Evolutionary conservation across 1,140 invertebrate species (phyloP), one percentile per base, ranked within the genome.

Genomic region (Antheraea mylitta): DNA sequence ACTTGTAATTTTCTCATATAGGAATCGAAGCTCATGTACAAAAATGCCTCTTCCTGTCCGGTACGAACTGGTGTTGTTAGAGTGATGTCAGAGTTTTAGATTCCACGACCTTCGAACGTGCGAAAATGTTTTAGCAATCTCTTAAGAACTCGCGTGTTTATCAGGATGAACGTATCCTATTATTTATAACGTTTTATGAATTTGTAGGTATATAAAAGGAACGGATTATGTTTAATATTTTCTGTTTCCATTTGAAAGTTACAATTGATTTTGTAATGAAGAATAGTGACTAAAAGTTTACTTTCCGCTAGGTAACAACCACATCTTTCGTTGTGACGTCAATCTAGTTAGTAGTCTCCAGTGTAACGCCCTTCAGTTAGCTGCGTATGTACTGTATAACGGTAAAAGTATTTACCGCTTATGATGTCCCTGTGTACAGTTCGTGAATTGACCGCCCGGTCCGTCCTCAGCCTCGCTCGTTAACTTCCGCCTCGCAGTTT

Each of bases 381-480:
- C 7, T 13, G 11, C 11, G 45, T 53, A 11, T 42, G 38, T 42
- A 10, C 45, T n/a, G 45, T 61, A 61, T 30, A 61, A 61, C 30
- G 60, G 59, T 45, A 45, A 64, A 38, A 11, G 37, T 22, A 36
- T 61, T 61, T 61, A 80, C 72, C 72, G 77, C 74, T 81, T 79
- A 74, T 77, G 76, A 73, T 67, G 67, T 66, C 74, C 72, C 73
- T 80, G 69, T 74, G 79, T 81, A 79, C 75, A 77, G 81, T 88
- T 86, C 77, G 81, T 89, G 84, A 87, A 90, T 89, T 86, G 84
- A 79, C 75, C 77, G 77, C 71, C 68, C 83, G 89, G 83, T 72
- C 70, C 83, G 89, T 85, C 87, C 87, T 89, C 89, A 86, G 85
- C 89, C 86, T 91, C 87, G 89, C 78, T 77, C 73, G 72, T 68